Evolutionary conservation across 2,113 vertebrate genomes (phyloP).

Genomic region (Heptranchias perlo): DNA sequence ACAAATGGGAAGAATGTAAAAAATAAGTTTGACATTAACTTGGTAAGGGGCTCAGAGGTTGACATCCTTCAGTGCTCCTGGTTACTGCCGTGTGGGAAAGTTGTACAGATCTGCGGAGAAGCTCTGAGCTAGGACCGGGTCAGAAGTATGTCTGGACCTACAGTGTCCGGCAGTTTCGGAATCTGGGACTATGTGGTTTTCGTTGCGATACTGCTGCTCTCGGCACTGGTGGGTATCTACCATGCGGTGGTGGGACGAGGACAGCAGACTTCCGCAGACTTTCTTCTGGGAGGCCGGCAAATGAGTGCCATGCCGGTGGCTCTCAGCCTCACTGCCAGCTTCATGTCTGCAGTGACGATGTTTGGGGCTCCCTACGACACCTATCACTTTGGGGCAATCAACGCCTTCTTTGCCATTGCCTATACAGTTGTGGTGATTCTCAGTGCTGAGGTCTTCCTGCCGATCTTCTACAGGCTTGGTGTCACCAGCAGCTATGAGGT

Average conservation of each 20-base stretch:
- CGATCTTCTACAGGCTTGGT: constrained; percentile 83
- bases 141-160: constrained; percentile 42
- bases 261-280: constrained; percentile 66
- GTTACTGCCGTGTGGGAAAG: neutral
- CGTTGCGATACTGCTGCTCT: constrained; percentile 73
- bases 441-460: constrained; percentile 82
- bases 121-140: neutral
- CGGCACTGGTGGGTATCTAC: constrained; percentile 76
- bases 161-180: constrained; percentile 53
- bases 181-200: constrained; percentile 87
- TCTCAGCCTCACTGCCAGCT: constrained; percentile 84
- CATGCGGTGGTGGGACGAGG: constrained; percentile 66
- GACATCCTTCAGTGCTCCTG: neutral
- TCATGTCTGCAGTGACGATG: constrained; percentile 91
- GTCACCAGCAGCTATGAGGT: constrained; percentile 87
- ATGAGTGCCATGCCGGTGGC: constrained; percentile 78
- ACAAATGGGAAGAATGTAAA: neutral
- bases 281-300: constrained; percentile 75
- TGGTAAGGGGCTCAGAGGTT: neutral
- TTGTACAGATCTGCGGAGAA: neutral
- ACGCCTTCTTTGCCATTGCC: constrained; percentile 64
- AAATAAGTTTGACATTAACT: neutral
- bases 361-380: constrained; percentile 82
- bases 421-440: constrained; percentile 64
- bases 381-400: constrained; percentile 73